phyloP scores from a whole-genome alignment of 2,113 vertebrate species.

The Thunnus thynnus region DNA sequence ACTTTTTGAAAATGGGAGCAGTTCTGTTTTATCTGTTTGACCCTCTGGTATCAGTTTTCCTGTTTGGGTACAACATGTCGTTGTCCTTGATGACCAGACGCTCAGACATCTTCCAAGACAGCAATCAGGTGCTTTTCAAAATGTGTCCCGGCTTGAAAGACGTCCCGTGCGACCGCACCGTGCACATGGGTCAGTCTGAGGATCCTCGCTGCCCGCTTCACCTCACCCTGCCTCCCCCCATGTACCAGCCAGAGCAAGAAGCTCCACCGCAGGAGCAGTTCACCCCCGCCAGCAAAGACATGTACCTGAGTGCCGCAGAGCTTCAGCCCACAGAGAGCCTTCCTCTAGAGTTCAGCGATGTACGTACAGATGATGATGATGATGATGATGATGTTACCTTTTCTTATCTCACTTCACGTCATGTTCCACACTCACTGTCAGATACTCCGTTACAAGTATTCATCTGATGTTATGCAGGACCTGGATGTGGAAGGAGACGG shows the following conservation, averaged over 20 bases:
- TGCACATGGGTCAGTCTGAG: constrained; percentile 93
- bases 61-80: accelerated
- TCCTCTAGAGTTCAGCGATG: constrained; percentile 97
- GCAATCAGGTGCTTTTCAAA: constrained; percentile 94
- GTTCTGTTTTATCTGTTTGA: not conserved
- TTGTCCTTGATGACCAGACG: constrained; percentile 82
- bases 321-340: constrained; percentile 97
- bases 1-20: not conserved
- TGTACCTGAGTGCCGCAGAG: constrained; percentile 96
- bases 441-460: not conserved
- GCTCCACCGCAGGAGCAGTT: constrained; percentile 88
- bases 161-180: constrained; percentile 90
- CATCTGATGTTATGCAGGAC: constrained; percentile 82
- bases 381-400: not conserved
- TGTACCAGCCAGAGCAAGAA: constrained; percentile 93
- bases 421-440: not conserved
- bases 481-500: constrained; percentile 96
- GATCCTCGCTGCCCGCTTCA: constrained; percentile 95
- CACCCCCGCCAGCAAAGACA: constrained; percentile 87
- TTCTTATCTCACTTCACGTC: not conserved
- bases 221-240: constrained; percentile 90
- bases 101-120: constrained; percentile 95
- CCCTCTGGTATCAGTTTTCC: not conserved
- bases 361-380: constrained; percentile 78
- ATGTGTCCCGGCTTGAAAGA: constrained; percentile 93